These are phyloP conservation scores for Ceratothoa steindachneri DNA, from an alignment of 2,888 invertebrate species.

Conservation along the genomic window DNA sequence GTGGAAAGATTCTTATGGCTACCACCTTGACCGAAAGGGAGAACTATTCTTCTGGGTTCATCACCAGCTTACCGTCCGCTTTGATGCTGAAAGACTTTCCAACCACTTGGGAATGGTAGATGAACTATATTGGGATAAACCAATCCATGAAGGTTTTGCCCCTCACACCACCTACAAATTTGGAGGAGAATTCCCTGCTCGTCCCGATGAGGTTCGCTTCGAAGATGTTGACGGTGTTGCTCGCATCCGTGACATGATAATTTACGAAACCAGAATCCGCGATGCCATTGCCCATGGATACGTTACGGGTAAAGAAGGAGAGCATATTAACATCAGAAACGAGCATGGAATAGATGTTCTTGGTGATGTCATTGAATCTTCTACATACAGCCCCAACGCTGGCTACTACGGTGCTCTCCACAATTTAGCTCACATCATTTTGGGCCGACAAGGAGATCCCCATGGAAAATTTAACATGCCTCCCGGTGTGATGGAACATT, in stretches of 20 bases:
- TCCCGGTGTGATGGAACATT: slow-evolving; percentile 56
- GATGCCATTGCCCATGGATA: slow-evolving; percentile 61
- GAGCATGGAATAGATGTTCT: slow-evolving; percentile 48
- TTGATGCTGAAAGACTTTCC: slow-evolving; percentile 57
- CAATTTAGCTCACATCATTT: slow-evolving; percentile 28
- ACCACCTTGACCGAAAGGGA: slow-evolving; percentile 50
- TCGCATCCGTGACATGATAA: slow-evolving; percentile 50
- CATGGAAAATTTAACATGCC: slow-evolving; percentile 52
- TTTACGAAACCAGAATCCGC: slow-evolving; percentile 59
- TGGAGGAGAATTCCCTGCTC: slow-evolving; percentile 57
- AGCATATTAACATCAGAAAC: slow-evolving; percentile 41
- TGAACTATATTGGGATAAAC: slow-evolving; percentile 48
- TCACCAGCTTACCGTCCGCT: slow-evolving; percentile 52
- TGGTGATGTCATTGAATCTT: slow-evolving; percentile 49
- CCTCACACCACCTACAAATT: slow-evolving; percentile 62
- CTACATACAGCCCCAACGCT: slow-evolving; percentile 48
- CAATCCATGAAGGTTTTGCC: slow-evolving; percentile 57
- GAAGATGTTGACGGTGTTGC: slow-evolving; percentile 49
- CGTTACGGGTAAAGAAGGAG: slow-evolving; percentile 49
- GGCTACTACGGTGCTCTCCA: slow-evolving; percentile 47
- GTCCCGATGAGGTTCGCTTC: slow-evolving; percentile 50
- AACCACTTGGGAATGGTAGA: slow-evolving; percentile 48
- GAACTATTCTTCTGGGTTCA: slow-evolving; percentile 52
- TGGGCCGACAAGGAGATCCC: slow-evolving; percentile 50
- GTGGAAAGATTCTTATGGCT: slow-evolving; percentile 32